Evolutionary conservation across 2,888 invertebrate genomes (phyloP).

Genomic region (Zygaena filipendulae): DNA sequence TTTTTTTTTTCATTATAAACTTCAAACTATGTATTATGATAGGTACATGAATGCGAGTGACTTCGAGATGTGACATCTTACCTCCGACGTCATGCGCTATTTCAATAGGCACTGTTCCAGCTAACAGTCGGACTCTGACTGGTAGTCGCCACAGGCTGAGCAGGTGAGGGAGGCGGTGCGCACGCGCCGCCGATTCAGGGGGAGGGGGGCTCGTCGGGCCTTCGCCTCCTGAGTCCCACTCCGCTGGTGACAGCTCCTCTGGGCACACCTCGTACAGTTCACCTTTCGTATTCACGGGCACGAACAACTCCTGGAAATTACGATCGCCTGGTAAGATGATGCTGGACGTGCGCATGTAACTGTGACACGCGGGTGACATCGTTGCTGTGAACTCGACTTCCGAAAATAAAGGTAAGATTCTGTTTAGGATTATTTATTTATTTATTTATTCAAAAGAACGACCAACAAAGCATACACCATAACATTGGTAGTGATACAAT

Average conservation of each 20-base stretch:
- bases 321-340: constrained; percentile 14
- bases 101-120: constrained; percentile 68
- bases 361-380: too few species aligned
- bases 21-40: too few species aligned
- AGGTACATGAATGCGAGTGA: too few species aligned
- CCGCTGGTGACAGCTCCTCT: constrained; percentile 61
- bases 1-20: too few species aligned
- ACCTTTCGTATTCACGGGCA: constrained; percentile 79
- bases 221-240: constrained; percentile 59
- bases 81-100: constrained; percentile 74
- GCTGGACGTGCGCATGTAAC: too few species aligned
- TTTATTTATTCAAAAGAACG: too few species aligned
- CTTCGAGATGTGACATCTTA: constrained; percentile 27
- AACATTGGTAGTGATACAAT: too few species aligned
- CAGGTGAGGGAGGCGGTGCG: constrained; percentile 64
- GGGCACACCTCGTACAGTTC: constrained; percentile 76
- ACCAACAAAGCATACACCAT: too few species aligned
- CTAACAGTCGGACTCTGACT: constrained; percentile 68
- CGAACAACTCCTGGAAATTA: constrained; percentile 72
- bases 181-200: constrained; percentile 62
- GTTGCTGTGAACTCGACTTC: too few species aligned
- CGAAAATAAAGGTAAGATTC: too few species aligned
- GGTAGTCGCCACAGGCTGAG: constrained; percentile 70
- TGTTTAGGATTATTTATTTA: too few species aligned
- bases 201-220: constrained; percentile 47